Base-by-base conservation (phyloP, 2,888 invertebrate species). In the Heliconius ethilla region DNA sequence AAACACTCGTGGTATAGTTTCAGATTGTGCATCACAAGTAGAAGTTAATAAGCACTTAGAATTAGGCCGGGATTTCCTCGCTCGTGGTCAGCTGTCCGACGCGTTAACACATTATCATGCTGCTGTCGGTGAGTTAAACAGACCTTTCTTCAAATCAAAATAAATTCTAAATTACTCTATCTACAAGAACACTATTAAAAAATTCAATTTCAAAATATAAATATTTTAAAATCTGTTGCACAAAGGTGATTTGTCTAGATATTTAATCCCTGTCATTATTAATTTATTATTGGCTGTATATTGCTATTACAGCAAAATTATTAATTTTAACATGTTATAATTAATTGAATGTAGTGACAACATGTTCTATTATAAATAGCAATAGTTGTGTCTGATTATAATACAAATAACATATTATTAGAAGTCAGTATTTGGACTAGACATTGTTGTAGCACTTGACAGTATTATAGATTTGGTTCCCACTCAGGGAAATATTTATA, bases 41-140 rank as follows among this genome's bases (percentile, higher is more conserved):
- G 99, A 99, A 92, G 97, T 99, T 81, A 97, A 98, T 86, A 97
- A 97, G 88, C 99, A 99, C 95, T 95, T 99, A 90, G 98, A 99
- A 89, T 94, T 98, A 90, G 99, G 99, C 1, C 97, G 97, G 88
- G 97, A 98, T 88, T 97, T 99, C 91, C 94, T 99, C 85, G 97
- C 98, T 65, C 96, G 97, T 83, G 99, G 99, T 55, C 99, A 99
- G 90, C 96, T 99, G 82, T 97, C 98, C 70, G 99, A 99, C 94
- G 99, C 99, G 15, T 93, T 99, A 74, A 97, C 98, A 80, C 99
- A 99, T 90, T 99, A 99, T 93, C 99, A 99, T 95, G 98, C 98
- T 81, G 99, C 99, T 84, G 98, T 99, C 85, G 99, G 98, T 98
- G 89, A 95, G 96, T 90, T 77, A 67, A 72, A 72, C 33, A 59